These are phyloP conservation scores for Galerucella nymphaeae DNA, from an alignment of 2,888 invertebrate species.

Conservation along the genomic window DNA sequence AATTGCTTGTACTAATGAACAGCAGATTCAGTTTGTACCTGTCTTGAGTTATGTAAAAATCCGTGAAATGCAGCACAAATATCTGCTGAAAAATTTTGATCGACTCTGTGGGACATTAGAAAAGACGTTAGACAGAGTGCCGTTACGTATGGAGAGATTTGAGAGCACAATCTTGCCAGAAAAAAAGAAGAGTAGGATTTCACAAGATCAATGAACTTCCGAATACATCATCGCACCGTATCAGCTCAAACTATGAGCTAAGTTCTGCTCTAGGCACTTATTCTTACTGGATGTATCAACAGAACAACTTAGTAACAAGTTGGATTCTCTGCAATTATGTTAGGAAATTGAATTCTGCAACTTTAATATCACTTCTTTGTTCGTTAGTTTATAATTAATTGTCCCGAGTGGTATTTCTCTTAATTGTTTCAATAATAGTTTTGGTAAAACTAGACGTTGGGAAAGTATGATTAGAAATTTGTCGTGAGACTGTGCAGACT, in stretches of 20 bases:
- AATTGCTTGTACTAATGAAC: no score
- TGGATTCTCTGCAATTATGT: conserved; percentile 21
- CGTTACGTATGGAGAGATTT: no score
- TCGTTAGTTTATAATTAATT: conserved; percentile 23
- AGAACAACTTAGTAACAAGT: conserved; percentile 9
- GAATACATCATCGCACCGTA: background rate
- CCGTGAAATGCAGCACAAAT: no score
- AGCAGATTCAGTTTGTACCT: no score
- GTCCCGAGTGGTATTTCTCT: conserved; percentile 21
- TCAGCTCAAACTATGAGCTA: background rate
- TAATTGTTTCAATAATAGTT: conserved; percentile 24
- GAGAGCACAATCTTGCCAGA: no score
- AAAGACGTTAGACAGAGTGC: no score
- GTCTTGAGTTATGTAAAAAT: no score
- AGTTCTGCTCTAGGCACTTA: background rate
- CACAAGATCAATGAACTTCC: background rate
- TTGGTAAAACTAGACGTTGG: background rate
- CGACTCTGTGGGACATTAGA: no score
- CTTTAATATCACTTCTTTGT: conserved; percentile 18
- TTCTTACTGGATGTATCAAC: conserved; percentile 8
- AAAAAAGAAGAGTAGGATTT: no score
- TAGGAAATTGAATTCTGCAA: conserved; percentile 25
- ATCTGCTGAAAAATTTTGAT: no score
- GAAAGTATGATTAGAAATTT: background rate
- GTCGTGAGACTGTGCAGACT: background rate